These are phyloP conservation scores for Bombus pascuorum DNA, from an alignment of 1,140 invertebrate species.

Conservation along the genomic window DNA sequence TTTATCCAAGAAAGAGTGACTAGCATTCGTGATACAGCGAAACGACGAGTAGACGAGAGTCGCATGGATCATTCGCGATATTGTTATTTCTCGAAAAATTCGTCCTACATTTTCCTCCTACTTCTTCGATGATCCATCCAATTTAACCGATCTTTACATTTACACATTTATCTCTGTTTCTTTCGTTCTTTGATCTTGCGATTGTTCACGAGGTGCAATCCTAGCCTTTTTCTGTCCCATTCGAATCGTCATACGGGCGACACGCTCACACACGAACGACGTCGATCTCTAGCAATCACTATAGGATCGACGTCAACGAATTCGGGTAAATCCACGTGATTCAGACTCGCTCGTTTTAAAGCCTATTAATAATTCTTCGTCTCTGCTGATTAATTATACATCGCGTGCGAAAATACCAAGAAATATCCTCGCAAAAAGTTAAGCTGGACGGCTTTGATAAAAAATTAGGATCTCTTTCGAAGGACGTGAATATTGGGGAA, in stretches of 20 bases:
- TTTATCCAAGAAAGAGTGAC: constrained; percentile 24
- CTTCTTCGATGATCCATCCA: background rate
- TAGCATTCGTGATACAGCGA: constrained; percentile 46
- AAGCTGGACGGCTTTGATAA: constrained; percentile 83
- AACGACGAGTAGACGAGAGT: constrained; percentile 36
- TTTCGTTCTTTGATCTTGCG: background rate
- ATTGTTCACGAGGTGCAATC: background rate
- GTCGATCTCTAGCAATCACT: constrained; percentile 12
- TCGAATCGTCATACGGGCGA: constrained; percentile 38
- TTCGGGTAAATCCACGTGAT: constrained; percentile 50
- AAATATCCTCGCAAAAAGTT: constrained; percentile 81
- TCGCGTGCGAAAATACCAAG: constrained; percentile 81
- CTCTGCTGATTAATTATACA: constrained; percentile 68
- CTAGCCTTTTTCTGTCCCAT: constrained; percentile 2
- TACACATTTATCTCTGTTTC: background rate
- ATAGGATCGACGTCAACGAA: constrained; percentile 20
- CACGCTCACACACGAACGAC: constrained; percentile 53
- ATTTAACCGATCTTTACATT: background rate
- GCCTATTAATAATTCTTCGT: constrained; percentile 66
- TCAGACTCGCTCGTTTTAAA: constrained; percentile 51
- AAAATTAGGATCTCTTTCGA: constrained; percentile 81
- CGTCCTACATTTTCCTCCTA: background rate
- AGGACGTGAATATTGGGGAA: constrained; percentile 76
- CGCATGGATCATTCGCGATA: constrained; percentile 17
- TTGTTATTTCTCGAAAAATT: background rate